Conservation (phyloP, 2,888 invertebrate species). For the Watsonalla cultraria region DNA sequence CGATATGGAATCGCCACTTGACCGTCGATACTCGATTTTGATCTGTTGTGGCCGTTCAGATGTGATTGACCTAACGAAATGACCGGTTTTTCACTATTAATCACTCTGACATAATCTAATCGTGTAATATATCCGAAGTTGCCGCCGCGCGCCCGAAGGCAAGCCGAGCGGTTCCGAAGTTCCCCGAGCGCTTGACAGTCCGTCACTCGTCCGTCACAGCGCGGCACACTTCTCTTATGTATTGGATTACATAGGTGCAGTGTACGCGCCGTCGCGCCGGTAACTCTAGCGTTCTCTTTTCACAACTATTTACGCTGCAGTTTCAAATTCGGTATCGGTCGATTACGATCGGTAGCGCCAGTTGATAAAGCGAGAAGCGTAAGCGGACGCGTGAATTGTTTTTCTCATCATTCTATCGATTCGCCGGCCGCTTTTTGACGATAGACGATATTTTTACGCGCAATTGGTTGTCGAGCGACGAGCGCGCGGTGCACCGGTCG, state of each 20-base stretch:
- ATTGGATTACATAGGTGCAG: slow-evolving; percentile 64
- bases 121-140: slow-evolving; percentile 43
- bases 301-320: slow-evolving; percentile 42
- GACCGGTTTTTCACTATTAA: slow-evolving; percentile 56
- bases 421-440: slow-evolving; percentile 23
- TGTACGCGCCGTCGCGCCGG: slow-evolving; percentile 55
- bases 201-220: slow-evolving; percentile 69
- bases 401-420: slow-evolving; percentile 43
- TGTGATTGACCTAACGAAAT: slow-evolving; percentile 60
- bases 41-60: slow-evolving; percentile 29
- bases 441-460: slow-evolving; percentile 43
- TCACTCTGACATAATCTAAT: slow-evolving; percentile 64
- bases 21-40: slow-evolving; percentile 31
- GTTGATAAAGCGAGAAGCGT: slow-evolving; percentile 17
- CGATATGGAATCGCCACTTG: slow-evolving; percentile 35
- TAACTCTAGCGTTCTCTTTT: slow-evolving; percentile 50
- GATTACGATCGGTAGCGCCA: slow-evolving; percentile 20
- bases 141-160: slow-evolving; percentile 28
- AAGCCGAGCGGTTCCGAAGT: slow-evolving; percentile 39
- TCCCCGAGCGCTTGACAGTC: slow-evolving; percentile 64
- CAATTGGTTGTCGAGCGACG: slow-evolving; percentile 39
- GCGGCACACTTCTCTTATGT: slow-evolving; percentile 66
- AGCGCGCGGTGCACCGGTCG: slow-evolving; percentile 42
- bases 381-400: slow-evolving; percentile 18
- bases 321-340: slow-evolving; percentile 52